A percentile compares a stretch with the other conserved stretches of the same genome.
Evolutionary conservation across 1,140 invertebrate species (phyloP).

Genomic region (Drosophila serrata): DNA sequence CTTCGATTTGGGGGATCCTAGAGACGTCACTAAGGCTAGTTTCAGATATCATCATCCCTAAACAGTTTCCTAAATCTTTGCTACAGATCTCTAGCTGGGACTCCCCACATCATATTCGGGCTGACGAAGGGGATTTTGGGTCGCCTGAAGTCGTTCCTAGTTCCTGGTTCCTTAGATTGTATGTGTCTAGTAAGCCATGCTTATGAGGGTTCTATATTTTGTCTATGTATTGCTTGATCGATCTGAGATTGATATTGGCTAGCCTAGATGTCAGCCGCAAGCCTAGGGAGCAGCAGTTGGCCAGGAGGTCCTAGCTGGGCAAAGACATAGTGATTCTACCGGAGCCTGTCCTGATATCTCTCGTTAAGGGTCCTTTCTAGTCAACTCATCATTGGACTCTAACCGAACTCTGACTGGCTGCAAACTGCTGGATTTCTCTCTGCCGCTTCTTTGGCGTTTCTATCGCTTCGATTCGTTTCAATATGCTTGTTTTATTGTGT

Average conservation of each 20-base stretch:
- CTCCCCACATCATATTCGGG: conserved; percentile 3
- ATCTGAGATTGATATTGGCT: conserved; percentile 57
- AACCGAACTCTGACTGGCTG: conserved; percentile 14
- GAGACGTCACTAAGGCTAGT: conserved; percentile 34
- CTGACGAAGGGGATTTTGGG: conserved; percentile 16
- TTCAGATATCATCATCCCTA: conserved; percentile 19
- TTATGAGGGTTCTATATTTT: conserved; percentile 62
- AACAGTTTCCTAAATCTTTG: conserved; percentile 32
- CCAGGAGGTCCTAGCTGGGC: conserved; percentile 21
- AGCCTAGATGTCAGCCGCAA: conserved; percentile 48
- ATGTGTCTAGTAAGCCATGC: conserved; percentile 73
- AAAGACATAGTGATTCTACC: conserved; percentile 17
- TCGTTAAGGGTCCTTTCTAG: background rate
- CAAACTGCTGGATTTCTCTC: conserved; percentile 20
- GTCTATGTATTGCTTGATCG: conserved; percentile 66
- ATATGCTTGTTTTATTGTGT: conserved; percentile 48
- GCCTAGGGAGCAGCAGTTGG: conserved; percentile 33
- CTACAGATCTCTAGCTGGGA: conserved; percentile 30
- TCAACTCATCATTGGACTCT: background rate
- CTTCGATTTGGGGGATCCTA: conserved; percentile 37
- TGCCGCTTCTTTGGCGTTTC: conserved; percentile 43
- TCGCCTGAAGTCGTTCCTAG: conserved; percentile 52
- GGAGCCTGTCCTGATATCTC: conserved; percentile 22
- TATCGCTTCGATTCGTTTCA: conserved; percentile 49
- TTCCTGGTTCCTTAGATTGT: conserved; percentile 37